Percentiles rank a stretch among this genome's conserved stretches.
Conservation (phyloP, 2,797 vertebrate genomes). For the Sebastes itinus region DNA sequence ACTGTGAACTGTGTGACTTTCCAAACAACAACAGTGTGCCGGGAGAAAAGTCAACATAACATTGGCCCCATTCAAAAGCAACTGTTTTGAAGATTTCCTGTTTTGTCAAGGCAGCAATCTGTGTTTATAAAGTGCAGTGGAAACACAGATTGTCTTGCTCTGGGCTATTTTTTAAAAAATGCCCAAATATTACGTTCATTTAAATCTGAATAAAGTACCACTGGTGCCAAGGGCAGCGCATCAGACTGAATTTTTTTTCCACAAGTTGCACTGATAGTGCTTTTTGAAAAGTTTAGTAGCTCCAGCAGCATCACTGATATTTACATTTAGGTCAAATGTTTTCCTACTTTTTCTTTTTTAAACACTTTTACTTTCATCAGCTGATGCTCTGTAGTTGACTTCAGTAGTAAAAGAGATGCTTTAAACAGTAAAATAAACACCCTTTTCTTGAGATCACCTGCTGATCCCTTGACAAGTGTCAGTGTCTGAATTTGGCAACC, state of each 20-base stretch:
- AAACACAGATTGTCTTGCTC: neutral
- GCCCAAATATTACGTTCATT: neutral
- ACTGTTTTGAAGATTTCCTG: neutral
- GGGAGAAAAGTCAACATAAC: neutral
- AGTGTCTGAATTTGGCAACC: neutral
- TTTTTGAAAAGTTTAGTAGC: neutral
- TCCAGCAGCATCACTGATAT: neutral
- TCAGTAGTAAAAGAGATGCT: neutral
- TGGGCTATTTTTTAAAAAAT: neutral
- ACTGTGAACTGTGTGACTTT: neutral
- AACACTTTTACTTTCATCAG: neutral
- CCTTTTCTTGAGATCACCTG: neutral
- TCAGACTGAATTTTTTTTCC: neutral
- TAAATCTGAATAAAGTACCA: neutral
- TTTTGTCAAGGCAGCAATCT: neutral
- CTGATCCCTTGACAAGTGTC: neutral
- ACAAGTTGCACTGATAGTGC: neutral
- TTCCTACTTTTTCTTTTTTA: neutral
- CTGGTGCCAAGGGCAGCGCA: neutral
- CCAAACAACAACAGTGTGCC: neutral
- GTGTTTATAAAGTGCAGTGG: neutral
- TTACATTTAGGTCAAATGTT: neutral
- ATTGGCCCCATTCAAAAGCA: no score
- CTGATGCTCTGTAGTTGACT: neutral
- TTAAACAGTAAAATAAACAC: neutral